Base-by-base conservation (phyloP, 1,140 invertebrate species). In the Acyrthosiphon pisum region DNA sequence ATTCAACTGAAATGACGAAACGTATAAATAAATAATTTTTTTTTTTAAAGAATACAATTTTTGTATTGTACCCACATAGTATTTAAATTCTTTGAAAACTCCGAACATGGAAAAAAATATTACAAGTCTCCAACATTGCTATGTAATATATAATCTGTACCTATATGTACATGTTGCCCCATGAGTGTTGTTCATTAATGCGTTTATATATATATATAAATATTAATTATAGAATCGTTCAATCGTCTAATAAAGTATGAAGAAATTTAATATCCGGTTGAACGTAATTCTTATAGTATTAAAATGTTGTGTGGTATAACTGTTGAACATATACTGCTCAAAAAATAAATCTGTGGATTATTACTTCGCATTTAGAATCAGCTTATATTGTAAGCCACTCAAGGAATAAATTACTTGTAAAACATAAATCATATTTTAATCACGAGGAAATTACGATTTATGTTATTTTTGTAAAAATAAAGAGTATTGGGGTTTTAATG, bases 381-480 rank as follows among this genome's bases (percentile, higher is more conserved):
- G 46, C 86, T 88, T 88, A 50, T 30, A 76, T 76, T 76, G 60
- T 76, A 76, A 76, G 30, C 60, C n/a, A 76, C 18, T 6, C 86
- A 20, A 48, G 30, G 46, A 88, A 88, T 88, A 88, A 48, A 88
- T 88, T 88, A 50, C 37, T 46, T 35, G 37, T 35, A 48, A 50
- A 22, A 88, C 44, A 88, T 88, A 48, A 88, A 88, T 88, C 44
- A 88, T 88, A 20, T 88, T 88, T 48, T 88, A 89, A 89, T 89
- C 87, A 53, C 9, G 35, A 53, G 4, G 22, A 37, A 89, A 89
- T 23, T 53, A 89, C 46, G 48, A 53, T 89, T 89, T 53, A 89
- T 53, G 87, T 53, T 35, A 53, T 50, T 89, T 53, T 53, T 9
- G 48, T 53, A 50, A 89, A 37, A 53, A 50, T 89, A 35, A 53